Base-by-base conservation (phyloP, 1,140 invertebrate genomes). In the Hydropsyche tenuis region DNA sequence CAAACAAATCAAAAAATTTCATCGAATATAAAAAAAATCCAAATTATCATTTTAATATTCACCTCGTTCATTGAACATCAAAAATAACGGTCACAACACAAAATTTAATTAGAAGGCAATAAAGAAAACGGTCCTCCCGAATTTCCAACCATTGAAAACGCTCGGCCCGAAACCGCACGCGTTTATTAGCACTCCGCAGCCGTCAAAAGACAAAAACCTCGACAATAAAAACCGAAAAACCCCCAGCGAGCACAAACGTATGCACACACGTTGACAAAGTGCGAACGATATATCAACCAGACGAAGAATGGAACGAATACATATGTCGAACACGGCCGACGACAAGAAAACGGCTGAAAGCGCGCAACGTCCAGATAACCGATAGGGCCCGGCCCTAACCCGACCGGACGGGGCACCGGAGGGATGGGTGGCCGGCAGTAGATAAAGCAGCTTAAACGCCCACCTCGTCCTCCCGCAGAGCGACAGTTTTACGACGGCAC, bases 371-470 rank as follows among this genome's bases (percentile, higher is more conserved):
- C 22, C 20, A 60, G 56, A 60, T 60, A 60, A 60, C 56, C 11
- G n/a, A n/a, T n/a, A n/a, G n/a, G n/a, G n/a, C n/a, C n/a, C n/a
- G n/a, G n/a, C n/a, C 30, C 30, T 9, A 37, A 37, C 30, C 30
- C 30, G 30, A 37, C 30, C 30, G 3, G 30, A 37, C 30, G 30
- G 30, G 9, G 43, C 3, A 51, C 22, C 53, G 30, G 42, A 42
- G 48, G 46, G 16, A 30, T 20, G 68, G 27, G 27, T 30, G 27
- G 23, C 12, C 5, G 25, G 14, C 27, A 37, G 68, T 18, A 56
- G 68, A 70, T 70, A 70, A 56, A 70, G 25, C 18, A 56, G 68
- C 68, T 56, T 56, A 70, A 70, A 70, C 68, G 48, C 68, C 51
- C 51, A 56, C 16, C 51, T 20, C 48, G 16, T 20, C 48, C 30